Conservation (phyloP, 2,113 vertebrate genomes). For the Aplodontia rufa region DNA sequence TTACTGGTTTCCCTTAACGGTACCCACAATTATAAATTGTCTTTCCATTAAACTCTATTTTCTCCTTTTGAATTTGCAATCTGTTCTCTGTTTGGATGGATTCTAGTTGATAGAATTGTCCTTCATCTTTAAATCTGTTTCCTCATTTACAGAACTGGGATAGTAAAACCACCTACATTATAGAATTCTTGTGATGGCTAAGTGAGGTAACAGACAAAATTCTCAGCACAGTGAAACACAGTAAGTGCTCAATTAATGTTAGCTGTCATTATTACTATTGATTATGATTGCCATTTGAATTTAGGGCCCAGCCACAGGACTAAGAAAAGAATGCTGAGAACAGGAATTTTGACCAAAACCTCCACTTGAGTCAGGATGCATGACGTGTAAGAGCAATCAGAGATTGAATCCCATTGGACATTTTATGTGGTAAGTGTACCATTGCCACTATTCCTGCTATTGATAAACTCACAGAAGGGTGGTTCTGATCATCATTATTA, state of each 20-base stretch:
- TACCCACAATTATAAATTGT: not conserved
- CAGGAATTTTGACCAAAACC: constrained; percentile 32
- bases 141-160: not conserved
- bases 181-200: not conserved
- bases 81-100: not conserved
- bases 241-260: not conserved
- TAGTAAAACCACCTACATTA: not conserved
- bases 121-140: constrained; percentile 2
- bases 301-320: not conserved
- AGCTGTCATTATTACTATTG: not conserved
- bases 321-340: constrained; percentile 35
- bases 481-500: constrained; percentile 39
- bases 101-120: not conserved
- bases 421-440: constrained; percentile 5
- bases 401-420: not conserved
- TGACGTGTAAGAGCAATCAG: not conserved
- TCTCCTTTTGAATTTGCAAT: not conserved
- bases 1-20: not conserved
- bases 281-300: not conserved
- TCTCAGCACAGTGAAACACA: constrained; percentile 1
- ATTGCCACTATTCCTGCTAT: constrained; percentile 45
- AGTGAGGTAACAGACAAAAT: constrained; percentile 33
- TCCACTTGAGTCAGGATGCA: not conserved
- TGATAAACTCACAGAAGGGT: constrained; percentile 24
- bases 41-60: not conserved